Evolutionary conservation across 2,888 invertebrate genomes (phyloP), one percentile per base, ranked within the genome.

Genomic region (Geophilus truncorum): DNA sequence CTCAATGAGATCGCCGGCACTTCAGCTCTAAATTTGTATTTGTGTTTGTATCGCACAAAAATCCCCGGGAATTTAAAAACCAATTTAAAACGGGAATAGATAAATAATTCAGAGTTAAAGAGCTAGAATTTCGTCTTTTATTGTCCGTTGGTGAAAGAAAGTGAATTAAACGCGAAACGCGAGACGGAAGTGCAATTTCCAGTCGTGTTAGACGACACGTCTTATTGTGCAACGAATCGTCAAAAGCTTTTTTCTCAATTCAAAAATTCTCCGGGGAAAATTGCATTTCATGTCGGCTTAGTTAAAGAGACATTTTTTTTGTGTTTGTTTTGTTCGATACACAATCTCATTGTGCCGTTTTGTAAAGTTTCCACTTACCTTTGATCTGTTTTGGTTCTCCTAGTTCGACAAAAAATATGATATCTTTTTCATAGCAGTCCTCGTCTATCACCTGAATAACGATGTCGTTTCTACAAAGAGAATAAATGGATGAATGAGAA

Each of bases 361-460:
- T 51, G 1, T n/a, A 45, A 45, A 6, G 3, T 9, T 70, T 12
- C 25, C 28, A 28, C 28, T 78, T 91, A 95, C 95, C 95, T 90
- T 94, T 94, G 84, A 94, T 90, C 87, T 94, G 90, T 86, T 92
- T 92, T 15, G 98, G 98, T 84, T 94, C 93, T 9, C 94, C 95
- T 30, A 99, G 89, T 86, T 96, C 94, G 15, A 98, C 93, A 88
- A 93, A 95, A 88, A 99, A 96, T 25, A 93, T 90, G 36, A 97
- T 95, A 86, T 96, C 95, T 87, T 98, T 97, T 88, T 98, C 97
- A 87, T 98, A 98, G 86, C 97, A 96, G 88, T 98, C 98, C 86
- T 97, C 97, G 89, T 99, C 98, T 84, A 95, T 91, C 83, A 99
- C 95, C 85, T 92, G 92, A 83, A 98, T 89, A 78, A 91, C 90